Evolutionary conservation across 2,797 vertebrate genomes (phyloP).

Genomic region (Typhlichthys subterraneus): DNA sequence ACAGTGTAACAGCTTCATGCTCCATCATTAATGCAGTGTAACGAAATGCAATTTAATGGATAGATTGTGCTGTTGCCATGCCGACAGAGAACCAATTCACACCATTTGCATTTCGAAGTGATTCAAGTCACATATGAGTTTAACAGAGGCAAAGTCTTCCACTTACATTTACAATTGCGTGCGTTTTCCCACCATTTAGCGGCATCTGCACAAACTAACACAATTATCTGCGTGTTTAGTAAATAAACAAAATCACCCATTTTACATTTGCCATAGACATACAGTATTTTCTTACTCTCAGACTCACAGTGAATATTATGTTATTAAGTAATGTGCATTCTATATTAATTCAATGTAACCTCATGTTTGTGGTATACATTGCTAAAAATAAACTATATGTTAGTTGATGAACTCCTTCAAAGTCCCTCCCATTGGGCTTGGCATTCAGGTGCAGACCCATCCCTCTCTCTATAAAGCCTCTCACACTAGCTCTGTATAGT

Average conservation of each 20-base stretch:
- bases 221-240: slow-evolving; percentile 7
- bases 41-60: background rate
- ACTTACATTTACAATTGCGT: slow-evolving; percentile 5
- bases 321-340: too few relatives aligned
- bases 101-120: slow-evolving; percentile 8
- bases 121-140: slow-evolving; percentile 38
- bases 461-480: slow-evolving; percentile 70
- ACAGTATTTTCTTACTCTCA: background rate
- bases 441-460: slow-evolving; percentile 74
- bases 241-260: background rate
- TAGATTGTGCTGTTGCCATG: slow-evolving; percentile 46
- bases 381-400: slow-evolving; percentile 63
- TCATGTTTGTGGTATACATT: slow-evolving; percentile 36
- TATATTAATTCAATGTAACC: background rate
- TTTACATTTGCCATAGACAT: too few relatives aligned
- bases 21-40: slow-evolving; percentile 11
- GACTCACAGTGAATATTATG: too few relatives aligned
- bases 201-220: slow-evolving; percentile 11
- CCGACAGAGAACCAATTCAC: slow-evolving; percentile 34
- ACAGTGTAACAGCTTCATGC: background rate
- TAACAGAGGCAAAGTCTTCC: slow-evolving; percentile 6
- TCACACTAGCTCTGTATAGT: slow-evolving; percentile 59
- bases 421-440: slow-evolving; percentile 78
- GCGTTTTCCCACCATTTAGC: slow-evolving; percentile 22
- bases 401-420: slow-evolving; percentile 74